phyloP scores from a whole-genome alignment of 2,888 invertebrate species.

The Parnassius mnemosyne region DNA sequence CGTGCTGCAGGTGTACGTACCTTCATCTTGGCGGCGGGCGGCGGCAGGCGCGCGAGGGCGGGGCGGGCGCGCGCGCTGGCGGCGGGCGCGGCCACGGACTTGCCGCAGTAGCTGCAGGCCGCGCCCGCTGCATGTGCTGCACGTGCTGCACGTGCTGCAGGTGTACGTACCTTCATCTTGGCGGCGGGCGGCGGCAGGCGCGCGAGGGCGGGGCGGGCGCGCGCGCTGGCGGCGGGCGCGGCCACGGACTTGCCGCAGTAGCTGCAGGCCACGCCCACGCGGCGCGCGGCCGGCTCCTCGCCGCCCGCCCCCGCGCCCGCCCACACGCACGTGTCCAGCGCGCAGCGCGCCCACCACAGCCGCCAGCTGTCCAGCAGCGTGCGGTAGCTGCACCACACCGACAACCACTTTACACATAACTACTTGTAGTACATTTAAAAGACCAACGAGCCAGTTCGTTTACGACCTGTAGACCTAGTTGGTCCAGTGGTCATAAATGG shows the following conservation, averaged over 20 bases:
- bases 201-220: constrained; percentile 78
- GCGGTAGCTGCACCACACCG: constrained; percentile 84
- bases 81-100: constrained; percentile 86
- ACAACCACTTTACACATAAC: no score
- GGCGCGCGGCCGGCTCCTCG: constrained; percentile 56
- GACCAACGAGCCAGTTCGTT: no score
- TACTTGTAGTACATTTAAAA: no score
- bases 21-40: constrained; percentile 70
- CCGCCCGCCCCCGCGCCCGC: constrained; percentile 82
- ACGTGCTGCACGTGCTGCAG: no score
- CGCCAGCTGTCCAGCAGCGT: constrained; percentile 93
- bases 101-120: constrained; percentile 83
- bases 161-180: constrained; percentile 83
- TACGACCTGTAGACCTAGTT: no score
- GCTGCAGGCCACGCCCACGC: constrained; percentile 88
- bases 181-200: constrained; percentile 84
- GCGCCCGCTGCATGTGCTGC: background rate
- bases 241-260: constrained; percentile 97
- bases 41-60: constrained; percentile 82
- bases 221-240: constrained; percentile 85
- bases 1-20: no score
- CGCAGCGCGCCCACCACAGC: constrained; percentile 93
- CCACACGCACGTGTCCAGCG: constrained; percentile 91
- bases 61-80: constrained; percentile 81
- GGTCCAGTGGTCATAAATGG: no score